A percentile compares a stretch with the other conserved stretches of the same genome.
These are phyloP conservation scores for Archips crataeganus DNA, from an alignment of 2,888 invertebrate genomes.

Conservation along the genomic window DNA sequence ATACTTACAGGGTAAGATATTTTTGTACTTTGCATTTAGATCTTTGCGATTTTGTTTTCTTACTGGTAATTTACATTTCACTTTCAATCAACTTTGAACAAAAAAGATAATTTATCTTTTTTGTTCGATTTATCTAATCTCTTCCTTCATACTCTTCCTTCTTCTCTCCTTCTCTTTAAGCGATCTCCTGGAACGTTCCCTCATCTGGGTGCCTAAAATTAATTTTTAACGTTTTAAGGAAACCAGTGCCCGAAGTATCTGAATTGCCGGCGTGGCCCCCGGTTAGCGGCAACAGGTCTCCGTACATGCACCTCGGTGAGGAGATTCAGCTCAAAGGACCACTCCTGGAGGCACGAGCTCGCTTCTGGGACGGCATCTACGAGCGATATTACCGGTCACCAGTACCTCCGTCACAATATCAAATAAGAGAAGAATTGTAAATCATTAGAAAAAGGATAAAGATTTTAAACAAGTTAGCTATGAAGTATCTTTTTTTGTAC, in stretches of 20 bases:
- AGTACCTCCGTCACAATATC: background rate
- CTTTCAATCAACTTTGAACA: background rate
- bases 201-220: no score
- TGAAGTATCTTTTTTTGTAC: no score
- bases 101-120: no score
- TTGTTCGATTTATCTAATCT: no score
- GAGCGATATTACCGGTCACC: constrained; percentile 22
- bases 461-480: no score
- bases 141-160: no score
- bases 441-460: no score
- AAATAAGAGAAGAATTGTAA: background rate
- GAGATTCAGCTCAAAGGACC: constrained; percentile 40
- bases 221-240: constrained; percentile 48
- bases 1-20: constrained; percentile 55
- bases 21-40: background rate
- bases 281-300: constrained; percentile 48
- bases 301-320: constrained; percentile 56
- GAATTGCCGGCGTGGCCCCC: constrained; percentile 55
- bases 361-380: constrained; percentile 44
- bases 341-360: constrained; percentile 33
- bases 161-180: no score
- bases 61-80: background rate
- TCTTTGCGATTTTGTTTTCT: no score
- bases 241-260: constrained; percentile 54
- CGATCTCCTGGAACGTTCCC: no score